Base-by-base conservation (phyloP, 2,888 invertebrate species). In the Leptinotarsa haldemani region DNA sequence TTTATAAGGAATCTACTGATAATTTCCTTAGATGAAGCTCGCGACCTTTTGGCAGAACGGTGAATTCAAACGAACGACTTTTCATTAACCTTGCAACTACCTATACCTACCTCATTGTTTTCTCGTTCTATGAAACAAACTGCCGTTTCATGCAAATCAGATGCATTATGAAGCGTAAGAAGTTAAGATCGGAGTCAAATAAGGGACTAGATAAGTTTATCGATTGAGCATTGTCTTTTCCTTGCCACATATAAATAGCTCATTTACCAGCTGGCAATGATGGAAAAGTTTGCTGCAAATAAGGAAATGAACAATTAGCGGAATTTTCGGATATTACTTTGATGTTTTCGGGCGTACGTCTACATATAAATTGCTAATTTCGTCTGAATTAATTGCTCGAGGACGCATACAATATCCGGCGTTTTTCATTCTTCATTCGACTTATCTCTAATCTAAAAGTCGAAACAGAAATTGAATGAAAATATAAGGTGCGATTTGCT, bases 281-380 rank as follows among this genome's bases (percentile, higher is more conserved):
- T 30, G 61, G 12, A 61, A 40, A 25, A 30, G 30, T 61, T 30
- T 30, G n/a, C n/a, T 16, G 30, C n/a, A 13, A n/a, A 30, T 61
- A 16, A 40, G 61, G 61, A 30, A 61, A 61, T 61, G 61, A 40
- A 40, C 61, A 16, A 61, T 61, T 5, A 61, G 30, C 40, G 61
- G 61, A 61, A 61, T 30, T 61, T 61, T 40, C n/a, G 40, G 40
- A n/a, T 16, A 40, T 61, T 25, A 30, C 61, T 61, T 61, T 25
- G 61, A 61, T 40, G 30, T 61, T n/a, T 5, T 7, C 9, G 16
- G 40, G 16, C 9, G 5, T 1, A 40, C n/a, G 61, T 13, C 7
- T 30, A 61, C 61, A 61, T 61, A 40, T 13, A 40, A 61, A 61
- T 30, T 30, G n/a, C n/a, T 61, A 61, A 61, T 61, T 61, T 40